Evolutionary conservation across 2,888 invertebrate genomes (phyloP).

Genomic region (Chloromyia formosa): DNA sequence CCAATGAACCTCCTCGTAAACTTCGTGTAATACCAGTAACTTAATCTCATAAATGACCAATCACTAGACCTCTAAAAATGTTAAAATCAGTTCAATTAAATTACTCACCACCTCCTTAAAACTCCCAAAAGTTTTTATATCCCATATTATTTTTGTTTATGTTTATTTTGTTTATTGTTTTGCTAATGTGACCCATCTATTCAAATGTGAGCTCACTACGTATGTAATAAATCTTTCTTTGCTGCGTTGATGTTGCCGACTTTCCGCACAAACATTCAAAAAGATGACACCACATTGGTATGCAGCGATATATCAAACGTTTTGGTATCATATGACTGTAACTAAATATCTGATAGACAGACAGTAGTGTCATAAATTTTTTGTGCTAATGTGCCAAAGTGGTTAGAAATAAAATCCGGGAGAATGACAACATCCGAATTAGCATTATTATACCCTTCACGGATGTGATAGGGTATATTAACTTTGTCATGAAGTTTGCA

Average conservation of each 20-base stretch:
- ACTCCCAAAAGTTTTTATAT: neutral
- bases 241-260: neutral
- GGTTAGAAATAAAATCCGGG: too few relatives aligned
- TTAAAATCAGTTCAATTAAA: too few relatives aligned
- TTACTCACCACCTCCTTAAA: too few relatives aligned
- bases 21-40: too few relatives aligned
- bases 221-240: slow-evolving; percentile 14
- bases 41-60: too few relatives aligned
- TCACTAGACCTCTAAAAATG: too few relatives aligned
- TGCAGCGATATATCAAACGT: neutral
- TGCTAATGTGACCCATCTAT: neutral
- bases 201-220: neutral
- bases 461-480: too few relatives aligned
- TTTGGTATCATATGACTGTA: slow-evolving; percentile 9
- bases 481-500: too few relatives aligned
- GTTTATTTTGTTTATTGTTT: neutral
- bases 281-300: neutral
- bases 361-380: neutral
- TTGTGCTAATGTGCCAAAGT: neutral
- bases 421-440: too few relatives aligned
- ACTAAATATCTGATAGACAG: neutral
- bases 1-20: too few relatives aligned
- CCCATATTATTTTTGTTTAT: slow-evolving; percentile 1
- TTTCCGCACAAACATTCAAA: neutral
- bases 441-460: too few relatives aligned